Percentiles rank a stretch among this genome's conserved stretches.
Conservation (phyloP, 2,888 invertebrate genomes). For the Phortica magna region DNA sequence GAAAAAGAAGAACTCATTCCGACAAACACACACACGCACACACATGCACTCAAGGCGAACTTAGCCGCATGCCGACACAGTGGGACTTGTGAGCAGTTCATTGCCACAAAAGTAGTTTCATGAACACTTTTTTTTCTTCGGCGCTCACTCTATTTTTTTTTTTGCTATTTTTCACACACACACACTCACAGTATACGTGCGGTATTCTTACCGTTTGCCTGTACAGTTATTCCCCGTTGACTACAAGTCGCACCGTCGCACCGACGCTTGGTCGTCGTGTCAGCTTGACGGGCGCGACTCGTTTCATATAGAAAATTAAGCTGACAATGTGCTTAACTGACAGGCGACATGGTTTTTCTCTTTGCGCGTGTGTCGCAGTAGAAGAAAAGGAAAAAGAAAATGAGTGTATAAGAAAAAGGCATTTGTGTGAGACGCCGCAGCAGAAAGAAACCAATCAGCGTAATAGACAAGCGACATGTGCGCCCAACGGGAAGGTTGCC, state of each 20-base stretch:
- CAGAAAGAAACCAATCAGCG: slow-evolving; percentile 17
- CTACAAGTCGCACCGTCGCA: slow-evolving; percentile 5
- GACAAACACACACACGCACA: neutral
- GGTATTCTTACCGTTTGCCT: neutral
- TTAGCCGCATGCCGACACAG: slow-evolving; percentile 20
- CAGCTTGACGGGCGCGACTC: neutral
- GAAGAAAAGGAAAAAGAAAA: neutral
- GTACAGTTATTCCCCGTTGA: neutral
- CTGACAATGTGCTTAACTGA: slow-evolving; percentile 47
- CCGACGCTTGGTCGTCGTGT: neutral
- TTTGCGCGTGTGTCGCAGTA: neutral
- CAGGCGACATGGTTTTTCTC: slow-evolving; percentile 32
- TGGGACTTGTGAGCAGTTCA: slow-evolving; percentile 21
- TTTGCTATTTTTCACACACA: neutral
- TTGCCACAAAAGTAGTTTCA: neutral
- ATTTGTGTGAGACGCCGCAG: neutral
- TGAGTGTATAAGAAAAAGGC: neutral
- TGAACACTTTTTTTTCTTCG: neutral
- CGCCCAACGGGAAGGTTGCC: neutral
- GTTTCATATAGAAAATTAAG: slow-evolving; percentile 41
- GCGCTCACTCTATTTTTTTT: neutral
- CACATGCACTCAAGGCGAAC: neutral
- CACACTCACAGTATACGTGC: neutral
- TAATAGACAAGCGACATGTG: neutral
- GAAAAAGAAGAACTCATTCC: neutral